A percentile compares a stretch with the other conserved stretches of the same genome.
phyloP scores from a whole-genome alignment of 1,140 invertebrate species.

The Drosophila navojoa region DNA sequence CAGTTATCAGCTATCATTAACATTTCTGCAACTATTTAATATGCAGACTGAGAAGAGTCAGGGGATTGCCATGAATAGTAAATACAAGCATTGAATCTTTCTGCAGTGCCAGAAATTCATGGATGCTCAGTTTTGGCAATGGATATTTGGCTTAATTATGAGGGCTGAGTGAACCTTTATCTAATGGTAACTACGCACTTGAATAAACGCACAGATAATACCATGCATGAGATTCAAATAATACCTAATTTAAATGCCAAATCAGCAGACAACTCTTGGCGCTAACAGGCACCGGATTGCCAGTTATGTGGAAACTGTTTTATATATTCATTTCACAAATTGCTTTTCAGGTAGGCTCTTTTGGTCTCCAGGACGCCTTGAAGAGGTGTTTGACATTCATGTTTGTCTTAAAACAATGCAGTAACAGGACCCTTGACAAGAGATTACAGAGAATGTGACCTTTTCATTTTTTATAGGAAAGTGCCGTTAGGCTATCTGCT shows the following conservation, averaged over 20 bases:
- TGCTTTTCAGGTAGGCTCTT: background rate
- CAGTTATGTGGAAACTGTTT: conserved; percentile 3
- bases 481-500: conserved; percentile 21
- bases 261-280: conserved; percentile 3
- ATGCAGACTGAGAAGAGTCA: background rate
- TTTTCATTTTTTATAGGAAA: conserved; percentile 6
- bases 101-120: background rate
- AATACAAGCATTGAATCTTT: background rate
- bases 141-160: background rate
- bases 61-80: background rate
- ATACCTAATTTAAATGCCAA: background rate
- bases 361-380: conserved; percentile 5
- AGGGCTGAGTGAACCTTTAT: background rate
- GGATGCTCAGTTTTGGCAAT: background rate
- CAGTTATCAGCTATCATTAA: background rate
- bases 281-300: background rate
- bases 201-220: background rate
- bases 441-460: conserved; percentile 19
- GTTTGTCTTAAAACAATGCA: conserved; percentile 1
- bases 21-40: background rate
- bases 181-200: conserved; percentile 6
- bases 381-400: conserved; percentile 9
- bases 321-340: background rate
- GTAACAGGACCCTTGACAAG: conserved; percentile 3
- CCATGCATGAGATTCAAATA: background rate